Evolutionary conservation across 2,888 invertebrate species (phyloP), one percentile per base, ranked within the genome.

Genomic region (Stramonita haemastoma): DNA sequence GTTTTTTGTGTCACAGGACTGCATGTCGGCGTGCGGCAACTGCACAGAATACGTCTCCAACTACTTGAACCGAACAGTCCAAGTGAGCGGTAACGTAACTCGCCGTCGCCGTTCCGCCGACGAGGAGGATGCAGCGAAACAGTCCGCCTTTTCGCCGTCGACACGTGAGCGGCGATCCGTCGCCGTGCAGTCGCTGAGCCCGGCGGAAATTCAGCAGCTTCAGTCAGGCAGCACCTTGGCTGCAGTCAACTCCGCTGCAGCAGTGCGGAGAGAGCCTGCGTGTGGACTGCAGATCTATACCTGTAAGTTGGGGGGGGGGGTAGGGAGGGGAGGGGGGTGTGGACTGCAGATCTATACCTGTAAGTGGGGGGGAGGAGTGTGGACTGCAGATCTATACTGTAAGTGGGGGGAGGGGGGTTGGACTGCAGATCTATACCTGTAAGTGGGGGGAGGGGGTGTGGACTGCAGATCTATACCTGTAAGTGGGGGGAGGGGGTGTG

Each of bases 231-330:
- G 32, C 13, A 60, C 60, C 2, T 17, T 86, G 1, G 60, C 17
- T 8, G 34, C 22, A 15, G 29, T 86, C 6, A 79, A 32, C 34
- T 26, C 26, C 26, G 70, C 70, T 6, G 70, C 70, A 1, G 79
- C 32, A 1, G 79, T 79, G 0, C 13, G 34, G 79, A 17, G 56
- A 85, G 13, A 22, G 70, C 89, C 84, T 8, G 89, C 89, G 0
- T 89, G 89, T 56, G 89, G 89, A 26, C 17, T 89, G 36, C 89
- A 89, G 89, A 26, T 89, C 5, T 89, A 70, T 46, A 89, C 79
- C 11, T 57, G 89, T 89, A 70, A n/a, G 87, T 57, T 32, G 19
- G 46, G n/a, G n/a, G n/a, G n/a, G n/a, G n/a, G n/a, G n/a, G n/a
- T n/a, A n/a, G n/a, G n/a, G n/a, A n/a, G n/a, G n/a, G n/a, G n/a